Percentiles rank a stretch among this genome's conserved stretches.
phyloP scores from a whole-genome alignment of 2,113 vertebrate genomes.

The Urocitellus parryii region DNA sequence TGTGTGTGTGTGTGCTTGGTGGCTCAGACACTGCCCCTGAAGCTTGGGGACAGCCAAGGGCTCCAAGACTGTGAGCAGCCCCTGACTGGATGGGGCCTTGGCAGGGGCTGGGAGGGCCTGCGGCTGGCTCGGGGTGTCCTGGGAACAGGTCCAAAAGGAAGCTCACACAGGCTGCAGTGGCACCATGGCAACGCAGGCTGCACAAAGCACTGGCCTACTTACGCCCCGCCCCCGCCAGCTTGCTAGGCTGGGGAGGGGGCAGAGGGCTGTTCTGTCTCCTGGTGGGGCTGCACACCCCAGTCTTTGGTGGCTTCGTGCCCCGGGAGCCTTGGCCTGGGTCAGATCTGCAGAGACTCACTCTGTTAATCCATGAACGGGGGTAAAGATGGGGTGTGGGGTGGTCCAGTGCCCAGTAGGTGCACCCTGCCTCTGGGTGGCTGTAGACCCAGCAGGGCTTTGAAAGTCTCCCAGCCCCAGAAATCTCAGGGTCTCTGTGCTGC shows the following conservation, averaged over 20 bases:
- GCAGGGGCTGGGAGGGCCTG: neutral
- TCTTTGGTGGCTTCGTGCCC: neutral
- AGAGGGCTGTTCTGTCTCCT: neutral
- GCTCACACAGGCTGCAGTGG: neutral
- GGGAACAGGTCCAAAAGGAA: conserved; percentile 55
- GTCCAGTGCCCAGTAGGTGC: neutral
- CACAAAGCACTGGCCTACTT: conserved; percentile 68
- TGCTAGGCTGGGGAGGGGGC: neutral
- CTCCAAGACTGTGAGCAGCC: neutral
- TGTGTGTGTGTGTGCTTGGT: too few relatives aligned
- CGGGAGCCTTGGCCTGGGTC: neutral
- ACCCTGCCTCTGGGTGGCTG: neutral
- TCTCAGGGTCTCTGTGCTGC: neutral
- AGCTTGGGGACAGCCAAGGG: neutral
- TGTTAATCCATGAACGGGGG: neutral
- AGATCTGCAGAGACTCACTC: too few relatives aligned
- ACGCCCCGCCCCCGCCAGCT: neutral
- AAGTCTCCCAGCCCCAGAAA: neutral
- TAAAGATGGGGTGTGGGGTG: neutral
- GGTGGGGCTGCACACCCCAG: neutral
- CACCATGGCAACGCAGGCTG: conserved; percentile 59
- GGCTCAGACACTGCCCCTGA: neutral
- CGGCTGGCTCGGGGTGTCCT: neutral
- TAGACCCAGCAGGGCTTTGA: neutral
- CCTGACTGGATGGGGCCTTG: accelerated